A percentile compares a stretch with the other conserved stretches of the same genome.
Conservation (phyloP, 2,113 vertebrate genomes). For the Rhinolophus sinicus region DNA sequence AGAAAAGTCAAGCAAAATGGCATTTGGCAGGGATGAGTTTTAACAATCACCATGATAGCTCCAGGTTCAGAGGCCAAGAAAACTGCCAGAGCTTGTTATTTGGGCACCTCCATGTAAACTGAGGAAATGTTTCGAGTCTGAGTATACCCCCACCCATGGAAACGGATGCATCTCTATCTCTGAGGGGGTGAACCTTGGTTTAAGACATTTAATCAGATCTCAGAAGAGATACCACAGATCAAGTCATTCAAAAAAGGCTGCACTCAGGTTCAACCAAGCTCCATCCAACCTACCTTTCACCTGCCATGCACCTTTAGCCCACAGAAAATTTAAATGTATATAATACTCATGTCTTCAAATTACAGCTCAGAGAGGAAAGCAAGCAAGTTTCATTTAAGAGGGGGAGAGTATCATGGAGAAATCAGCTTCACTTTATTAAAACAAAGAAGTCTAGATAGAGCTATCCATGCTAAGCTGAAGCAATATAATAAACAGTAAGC, state of each 20-base stretch:
- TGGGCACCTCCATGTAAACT: background rate
- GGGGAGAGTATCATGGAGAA: background rate
- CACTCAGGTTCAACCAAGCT: background rate
- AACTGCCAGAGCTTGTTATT: background rate
- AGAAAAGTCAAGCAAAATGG: background rate
- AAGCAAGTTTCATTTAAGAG: background rate
- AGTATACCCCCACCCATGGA: background rate
- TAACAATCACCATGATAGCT: background rate
- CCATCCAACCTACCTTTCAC: background rate
- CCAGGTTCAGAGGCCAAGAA: background rate
- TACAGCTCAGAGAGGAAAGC: background rate
- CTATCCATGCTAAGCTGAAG: background rate
- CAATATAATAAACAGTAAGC: background rate
- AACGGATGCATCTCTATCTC: background rate
- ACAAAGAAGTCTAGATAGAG: background rate
- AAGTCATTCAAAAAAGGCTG: background rate
- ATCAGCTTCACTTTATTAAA: slow-evolving; percentile 12
- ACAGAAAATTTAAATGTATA: background rate
- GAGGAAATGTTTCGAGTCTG: background rate
- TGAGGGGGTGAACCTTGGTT: background rate
- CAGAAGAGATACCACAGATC: background rate
- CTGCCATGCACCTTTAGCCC: background rate
- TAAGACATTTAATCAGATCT: background rate
- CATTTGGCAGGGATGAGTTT: background rate
- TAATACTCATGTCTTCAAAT: background rate